These are phyloP conservation scores for Corticium candelabrum DNA, from an alignment of 37 sponge, comb jelly and placozoan species.

Conservation along the genomic window DNA sequence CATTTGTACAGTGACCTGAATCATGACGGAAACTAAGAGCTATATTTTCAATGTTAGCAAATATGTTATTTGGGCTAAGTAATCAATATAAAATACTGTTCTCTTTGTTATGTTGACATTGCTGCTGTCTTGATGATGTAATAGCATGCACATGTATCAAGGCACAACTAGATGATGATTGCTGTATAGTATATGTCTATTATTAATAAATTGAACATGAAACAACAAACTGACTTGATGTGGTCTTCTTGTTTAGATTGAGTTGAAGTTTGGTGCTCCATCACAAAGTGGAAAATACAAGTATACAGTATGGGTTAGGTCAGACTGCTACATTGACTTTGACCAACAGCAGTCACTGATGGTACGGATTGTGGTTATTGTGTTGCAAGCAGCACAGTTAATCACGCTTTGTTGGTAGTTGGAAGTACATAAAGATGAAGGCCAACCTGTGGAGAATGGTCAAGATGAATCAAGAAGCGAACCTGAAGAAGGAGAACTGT, in stretches of 20 bases:
- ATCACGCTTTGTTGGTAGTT: slow-evolving; percentile 16
- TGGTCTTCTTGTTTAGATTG: slow-evolving; percentile 11
- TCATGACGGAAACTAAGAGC: neutral
- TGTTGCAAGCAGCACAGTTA: neutral
- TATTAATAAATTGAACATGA: no score
- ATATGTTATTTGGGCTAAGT: no score
- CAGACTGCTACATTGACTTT: slow-evolving; percentile 70
- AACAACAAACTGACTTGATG: neutral
- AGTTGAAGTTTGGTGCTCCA: slow-evolving; percentile 56
- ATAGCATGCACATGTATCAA: no score
- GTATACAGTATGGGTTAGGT: slow-evolving; percentile 54
- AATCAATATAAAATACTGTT: no score
- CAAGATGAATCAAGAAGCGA: slow-evolving; percentile 43
- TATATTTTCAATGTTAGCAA: neutral
- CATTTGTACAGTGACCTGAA: neutral
- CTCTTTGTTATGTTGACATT: no score
- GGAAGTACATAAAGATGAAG: slow-evolving; percentile 25
- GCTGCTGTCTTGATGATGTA: no score
- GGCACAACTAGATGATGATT: no score
- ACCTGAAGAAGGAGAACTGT: slow-evolving; percentile 58
- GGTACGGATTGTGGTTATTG: slow-evolving; percentile 18
- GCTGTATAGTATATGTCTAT: no score
- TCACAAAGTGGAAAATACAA: slow-evolving; percentile 24
- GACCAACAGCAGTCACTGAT: slow-evolving; percentile 36
- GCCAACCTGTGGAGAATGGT: slow-evolving; percentile 39